Evolutionary conservation across 2,797 vertebrate genomes (phyloP), one percentile per base, ranked within the genome.

Genomic region (Tragopan temminckii): DNA sequence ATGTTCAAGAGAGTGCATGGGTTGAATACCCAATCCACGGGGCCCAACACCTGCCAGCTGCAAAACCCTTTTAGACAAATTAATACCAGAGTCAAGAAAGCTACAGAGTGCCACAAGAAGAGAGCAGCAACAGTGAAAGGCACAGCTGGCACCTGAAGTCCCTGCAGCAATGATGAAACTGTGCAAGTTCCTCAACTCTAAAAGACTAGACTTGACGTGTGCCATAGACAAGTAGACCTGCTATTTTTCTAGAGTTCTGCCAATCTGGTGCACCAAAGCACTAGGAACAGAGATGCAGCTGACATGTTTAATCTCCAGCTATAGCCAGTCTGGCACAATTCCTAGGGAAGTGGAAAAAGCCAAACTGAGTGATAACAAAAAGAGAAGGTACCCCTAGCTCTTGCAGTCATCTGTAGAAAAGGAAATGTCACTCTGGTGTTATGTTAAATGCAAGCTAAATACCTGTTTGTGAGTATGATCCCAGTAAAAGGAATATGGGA

Each of bases 401-500:
- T 45, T 68, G 48, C n/a, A n/a, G 36, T 92, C 89, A 64, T 18
- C 29, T 77, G 36, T 82, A 31, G 75, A 87, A 89, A 80, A 14
- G 0, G 1, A 81, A 79, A 74, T 1, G 0, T 59, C 33, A n/a
- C 24, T 31, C 6, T 55, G 57, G 72, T 24, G 24, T 74, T 77
- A 75, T 61, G 13, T 42, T 42, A 95, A 92, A 93, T 48, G 42
- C 19, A 42, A 87, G 50, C 45, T 55, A 84, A 83, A 80, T 46
- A 61, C 13, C 1, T 72, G 38, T 79, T 90, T 92, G 67, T 24
- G 62, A 35, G 58, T 58, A 53, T 70, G 72, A 70, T 50, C 79
- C 53, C 55, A 69, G 53, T 25, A 83, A 85, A 25, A 89, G 33
- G 53, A 87, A 62, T 52, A 57, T 7, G 13, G 84, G 79, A 40